These are phyloP conservation scores for Epistrophella euchroma DNA, from an alignment of 2,888 invertebrate genomes.

Conservation along the genomic window DNA sequence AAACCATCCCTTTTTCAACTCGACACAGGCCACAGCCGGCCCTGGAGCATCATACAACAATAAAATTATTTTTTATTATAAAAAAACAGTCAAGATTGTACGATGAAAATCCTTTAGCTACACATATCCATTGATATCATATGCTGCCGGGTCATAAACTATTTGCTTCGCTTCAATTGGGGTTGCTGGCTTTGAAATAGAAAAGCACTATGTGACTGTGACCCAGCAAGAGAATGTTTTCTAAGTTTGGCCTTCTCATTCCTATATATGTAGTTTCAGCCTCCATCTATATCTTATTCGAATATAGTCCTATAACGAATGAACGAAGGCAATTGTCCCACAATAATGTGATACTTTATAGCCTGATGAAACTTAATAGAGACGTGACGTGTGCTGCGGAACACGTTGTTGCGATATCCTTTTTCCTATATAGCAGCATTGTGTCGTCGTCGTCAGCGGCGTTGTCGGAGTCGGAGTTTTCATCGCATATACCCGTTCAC, in stretches of 20 bases:
- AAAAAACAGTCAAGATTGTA: constrained; percentile 7
- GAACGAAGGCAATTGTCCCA: constrained; percentile 76
- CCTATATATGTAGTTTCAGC: background rate
- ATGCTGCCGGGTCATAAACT: constrained; percentile 71
- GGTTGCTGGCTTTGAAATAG: constrained; percentile 25
- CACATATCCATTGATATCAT: constrained; percentile 66
- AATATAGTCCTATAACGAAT: constrained; percentile 51
- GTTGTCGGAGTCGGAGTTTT: constrained; percentile 15
- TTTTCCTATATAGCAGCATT: constrained; percentile 25
- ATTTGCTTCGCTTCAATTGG: constrained; percentile 59
- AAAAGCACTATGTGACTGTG: no score
- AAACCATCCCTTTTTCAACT: background rate
- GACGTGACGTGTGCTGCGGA: constrained; percentile 74
- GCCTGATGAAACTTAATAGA: constrained; percentile 76
- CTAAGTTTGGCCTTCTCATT: background rate
- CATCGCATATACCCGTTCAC: constrained; percentile 34
- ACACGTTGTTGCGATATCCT: constrained; percentile 74
- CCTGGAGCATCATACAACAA: background rate
- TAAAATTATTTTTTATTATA: background rate
- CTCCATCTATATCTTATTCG: constrained; percentile 5
- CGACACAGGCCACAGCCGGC: background rate
- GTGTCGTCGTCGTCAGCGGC: background rate
- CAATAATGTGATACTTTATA: constrained; percentile 76
- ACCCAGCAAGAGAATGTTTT: constrained; percentile 34
- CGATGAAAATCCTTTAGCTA: constrained; percentile 10